phyloP scores from a whole-genome alignment of 2,888 invertebrate species.

The Brachypterus glaber region DNA sequence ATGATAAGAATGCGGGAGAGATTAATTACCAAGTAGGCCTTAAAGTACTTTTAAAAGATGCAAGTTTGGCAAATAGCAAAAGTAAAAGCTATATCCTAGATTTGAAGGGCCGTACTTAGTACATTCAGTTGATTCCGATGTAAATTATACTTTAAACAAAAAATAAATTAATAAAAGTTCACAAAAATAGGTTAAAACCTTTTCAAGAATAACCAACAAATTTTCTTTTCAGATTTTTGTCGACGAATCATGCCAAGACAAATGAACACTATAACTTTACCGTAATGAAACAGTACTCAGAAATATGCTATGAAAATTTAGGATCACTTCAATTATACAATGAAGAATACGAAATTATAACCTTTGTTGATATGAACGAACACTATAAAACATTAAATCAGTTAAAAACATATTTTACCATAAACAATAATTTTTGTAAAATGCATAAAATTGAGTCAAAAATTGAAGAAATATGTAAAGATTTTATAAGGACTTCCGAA shows the following conservation, averaged over 20 bases:
- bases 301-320: constrained; percentile 9
- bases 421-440: neutral
- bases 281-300: neutral
- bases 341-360: constrained; percentile 5
- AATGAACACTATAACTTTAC: neutral
- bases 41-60: neutral
- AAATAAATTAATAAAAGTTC: neutral
- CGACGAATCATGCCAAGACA: neutral
- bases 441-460: neutral
- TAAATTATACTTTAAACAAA: constrained; percentile 1
- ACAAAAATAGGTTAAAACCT: neutral
- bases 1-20: neutral
- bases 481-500: no score
- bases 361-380: constrained; percentile 9
- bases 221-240: no score
- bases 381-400: constrained; percentile 7
- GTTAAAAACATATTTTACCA: neutral
- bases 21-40: neutral
- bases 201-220: neutral
- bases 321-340: constrained; percentile 6
- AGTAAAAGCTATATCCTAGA: neutral
- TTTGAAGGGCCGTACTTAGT: neutral
- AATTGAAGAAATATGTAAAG: neutral
- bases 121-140: constrained; percentile 1
- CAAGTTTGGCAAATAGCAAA: neutral